Conservation (phyloP, 2,888 invertebrate genomes). For the Prosapia bicincta region DNA sequence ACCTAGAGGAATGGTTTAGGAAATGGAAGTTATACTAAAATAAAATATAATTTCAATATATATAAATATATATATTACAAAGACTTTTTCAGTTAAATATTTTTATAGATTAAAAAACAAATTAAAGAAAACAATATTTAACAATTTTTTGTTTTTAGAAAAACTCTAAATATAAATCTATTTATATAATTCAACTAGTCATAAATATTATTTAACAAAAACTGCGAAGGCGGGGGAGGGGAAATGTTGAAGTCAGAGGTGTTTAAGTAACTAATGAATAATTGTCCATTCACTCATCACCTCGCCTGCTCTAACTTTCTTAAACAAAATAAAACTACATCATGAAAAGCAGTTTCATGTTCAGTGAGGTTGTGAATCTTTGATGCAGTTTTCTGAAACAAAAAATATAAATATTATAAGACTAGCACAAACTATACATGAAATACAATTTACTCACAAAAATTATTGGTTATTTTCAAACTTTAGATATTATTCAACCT, state of each 20-base stretch:
- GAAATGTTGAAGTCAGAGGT: background rate
- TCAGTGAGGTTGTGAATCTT: background rate
- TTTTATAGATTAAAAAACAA: background rate
- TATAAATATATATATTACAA: background rate
- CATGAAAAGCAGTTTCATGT: background rate
- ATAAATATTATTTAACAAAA: background rate
- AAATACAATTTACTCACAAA: too few relatives aligned
- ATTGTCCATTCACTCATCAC: background rate
- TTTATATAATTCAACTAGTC: background rate
- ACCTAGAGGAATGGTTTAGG: background rate
- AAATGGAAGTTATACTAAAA: background rate
- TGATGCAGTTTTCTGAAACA: background rate
- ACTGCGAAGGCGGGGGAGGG: background rate
- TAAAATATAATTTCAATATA: background rate
- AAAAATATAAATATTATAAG: too few relatives aligned
- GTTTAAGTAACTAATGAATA: background rate
- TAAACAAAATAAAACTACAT: background rate
- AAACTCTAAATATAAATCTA: background rate
- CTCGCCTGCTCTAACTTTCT: background rate
- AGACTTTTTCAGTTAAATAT: background rate
- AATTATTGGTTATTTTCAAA: too few relatives aligned
- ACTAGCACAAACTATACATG: too few relatives aligned
- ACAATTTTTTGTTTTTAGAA: background rate
- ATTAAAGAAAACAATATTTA: background rate
- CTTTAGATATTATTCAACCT: too few relatives aligned